Base-by-base conservation (phyloP, 2,113 vertebrate species). In the Asarcornis scutulata region DNA sequence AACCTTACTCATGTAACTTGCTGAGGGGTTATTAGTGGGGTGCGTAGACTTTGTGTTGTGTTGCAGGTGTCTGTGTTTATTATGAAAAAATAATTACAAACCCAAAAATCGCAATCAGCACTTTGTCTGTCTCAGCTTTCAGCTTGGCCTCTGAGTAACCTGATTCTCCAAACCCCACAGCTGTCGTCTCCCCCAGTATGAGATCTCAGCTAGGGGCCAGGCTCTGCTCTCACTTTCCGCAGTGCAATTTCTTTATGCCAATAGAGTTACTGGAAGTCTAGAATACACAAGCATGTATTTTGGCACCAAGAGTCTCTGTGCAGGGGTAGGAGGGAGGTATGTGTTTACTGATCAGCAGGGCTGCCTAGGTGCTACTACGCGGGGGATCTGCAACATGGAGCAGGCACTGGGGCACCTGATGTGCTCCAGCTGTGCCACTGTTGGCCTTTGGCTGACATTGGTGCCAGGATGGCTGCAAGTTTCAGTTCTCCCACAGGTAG, bases 41-140 rank as follows among this genome's bases (percentile, higher is more conserved):
- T 44, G 11, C 74, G 27, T 60, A 78, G 83, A 56, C 26, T 27
- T 13, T 13, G 31, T 84, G 94, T 84, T 96, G 68, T 92, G 86
- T 93, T 92, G 86, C 95, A 95, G 92, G 88, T 94, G 86, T 91
- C 81, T 68, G 1, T 82, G 89, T 96, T 94, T 96, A 92, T 92
- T 95, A 93, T 83, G 86, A 93, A 91, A 89, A 90, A 46, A 40
- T 58, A 68, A 80, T 42, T 66, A 32, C 48, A 93, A 81, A 93
- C 36, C 55, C 40, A 34, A 95, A 83, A 91, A 84, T 91, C 0
- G 0, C 60, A 77, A 69, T 86, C 85, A 80, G 75, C 62, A 48
- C 80, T 83, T 78, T 67, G 82, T 58, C 71, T 69, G 59, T 93
- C 77, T 90, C 88, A 81, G 69, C 60, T 95, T 94, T 90, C 92